Evolutionary conservation across 2,113 vertebrate genomes (phyloP), one percentile per base, ranked within the genome.

Genomic region (Ariopsis seemanni): DNA sequence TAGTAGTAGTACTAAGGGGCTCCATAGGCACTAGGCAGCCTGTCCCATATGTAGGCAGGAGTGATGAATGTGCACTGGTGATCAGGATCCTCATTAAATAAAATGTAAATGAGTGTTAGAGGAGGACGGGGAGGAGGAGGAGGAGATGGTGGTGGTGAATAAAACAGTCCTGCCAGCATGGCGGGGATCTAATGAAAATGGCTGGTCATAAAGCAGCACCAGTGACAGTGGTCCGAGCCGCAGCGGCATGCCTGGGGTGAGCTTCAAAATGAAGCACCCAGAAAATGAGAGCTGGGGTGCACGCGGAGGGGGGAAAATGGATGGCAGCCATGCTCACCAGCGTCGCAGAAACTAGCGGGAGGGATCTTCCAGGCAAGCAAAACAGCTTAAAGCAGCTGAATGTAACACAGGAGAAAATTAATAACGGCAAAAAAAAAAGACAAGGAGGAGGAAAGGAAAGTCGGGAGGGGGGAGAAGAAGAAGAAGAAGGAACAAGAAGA

Each of bases 31-130:
- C 67, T 69, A 84, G 82, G 84, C 81, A 88, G 83, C 75, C 84
- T 85, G 88, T 90, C 85, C 88, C 84, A 88, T 87, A 88, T 86
- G 83, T 63, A 85, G 90, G 87, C 87, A 89, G 89, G 82, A 89
- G 90, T 91, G 91, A 92, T 92, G 90, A 91, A 92, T 91, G 91
- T 88, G 89, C 83, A 42, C 88, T 90, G 91, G 90, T 91, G 89
- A 91, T 91, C 91, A 90, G 92, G 89, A 91, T 90, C 90, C 91
- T 92, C 90, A 91, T 92, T 92, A 92, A 91, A 91, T 91, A 86
- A 91, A 90, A 92, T 92, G 91, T 88, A 92, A 91, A 92, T 91
- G 92, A 90, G 90, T 77, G 87, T 85, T 53, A 17, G 80, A 34
- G 48, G 71, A 63, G 62, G 62, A 34, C 60, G 52, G 25, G 71